Base-by-base conservation (phyloP, 2,113 vertebrate species). In the Syrmaticus mikado region DNA sequence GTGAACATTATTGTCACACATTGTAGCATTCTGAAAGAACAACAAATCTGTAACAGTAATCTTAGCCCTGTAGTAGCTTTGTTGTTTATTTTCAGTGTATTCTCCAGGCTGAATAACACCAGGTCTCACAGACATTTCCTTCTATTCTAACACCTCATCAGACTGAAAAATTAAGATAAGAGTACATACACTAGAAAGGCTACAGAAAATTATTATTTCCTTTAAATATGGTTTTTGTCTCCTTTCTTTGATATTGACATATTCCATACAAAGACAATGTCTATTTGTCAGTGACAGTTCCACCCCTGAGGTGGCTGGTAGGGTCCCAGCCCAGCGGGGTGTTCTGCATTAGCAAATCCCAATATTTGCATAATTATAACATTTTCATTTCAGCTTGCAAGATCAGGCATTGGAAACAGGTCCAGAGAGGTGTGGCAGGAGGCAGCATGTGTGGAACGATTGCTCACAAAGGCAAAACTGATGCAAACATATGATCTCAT, bases 21-120 rank as follows among this genome's bases (percentile, higher is more conserved):
- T 38, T 38, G 38, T 78, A 68, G 61, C 72, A 72, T 74, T 83
- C 82, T 77, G 76, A 90, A 94, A 93, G 85, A 91, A 87, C 55
- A 96, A 87, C 89, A 92, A 57, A 73, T 89, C 46, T 78, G 48
- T 74, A 81, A 72, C 57, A 81, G 81, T 95, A 46, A 88, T 95
- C 76, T 87, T 85, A 80, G 30, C 38, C 53, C 43, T 92, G 57
- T 75, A 61, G 85, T 95, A 86, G 57, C 61, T 57, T 65, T 68
- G 18, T 9, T 81, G 65, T 80, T 85, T 53, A 53, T 53, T 30
- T 53, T 53, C 52, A 53, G 52, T 53, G 27, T 53, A 15, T 53
- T 28, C 27, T 53, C 52, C 8, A 14, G 52, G 52, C 52, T 53
- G 15, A 53, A 30, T 15, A 53, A 5, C 27, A 9, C 52, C 14